phyloP scores from a whole-genome alignment of 2,113 vertebrate species.

The Callaeas wilsoni region DNA sequence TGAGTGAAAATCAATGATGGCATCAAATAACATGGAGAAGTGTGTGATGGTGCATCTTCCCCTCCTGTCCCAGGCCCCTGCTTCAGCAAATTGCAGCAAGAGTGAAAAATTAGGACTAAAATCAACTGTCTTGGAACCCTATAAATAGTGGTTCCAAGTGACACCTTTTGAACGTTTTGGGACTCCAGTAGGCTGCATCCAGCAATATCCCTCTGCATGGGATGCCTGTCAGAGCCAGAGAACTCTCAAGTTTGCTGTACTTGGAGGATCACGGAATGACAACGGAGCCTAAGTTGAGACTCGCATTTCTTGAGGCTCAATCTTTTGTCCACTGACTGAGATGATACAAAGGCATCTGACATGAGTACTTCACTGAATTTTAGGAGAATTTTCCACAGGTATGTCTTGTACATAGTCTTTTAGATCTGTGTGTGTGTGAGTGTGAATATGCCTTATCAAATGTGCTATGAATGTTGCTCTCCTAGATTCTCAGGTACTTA shows the following conservation, averaged over 20 bases:
- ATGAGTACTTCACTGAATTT: neutral
- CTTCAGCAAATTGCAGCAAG: neutral
- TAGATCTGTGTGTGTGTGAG: neutral
- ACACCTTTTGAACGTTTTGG: neutral
- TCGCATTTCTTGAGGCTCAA: neutral
- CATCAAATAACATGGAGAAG: neutral
- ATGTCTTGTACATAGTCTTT: neutral
- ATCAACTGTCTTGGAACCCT: neutral
- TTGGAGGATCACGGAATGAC: too few species aligned
- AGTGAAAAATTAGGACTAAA: neutral
- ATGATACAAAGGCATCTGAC: neutral
- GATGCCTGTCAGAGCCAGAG: neutral
- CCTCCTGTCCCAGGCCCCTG: neutral
- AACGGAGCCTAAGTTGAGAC: neutral
- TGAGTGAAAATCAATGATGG: neutral
- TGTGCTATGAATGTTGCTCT: neutral
- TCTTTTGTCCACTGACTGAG: neutral
- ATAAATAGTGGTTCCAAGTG: neutral
- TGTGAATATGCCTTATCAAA: neutral
- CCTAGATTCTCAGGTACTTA: neutral
- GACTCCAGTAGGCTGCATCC: neutral
- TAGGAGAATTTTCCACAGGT: neutral
- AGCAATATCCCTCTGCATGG: neutral
- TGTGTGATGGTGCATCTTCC: neutral
- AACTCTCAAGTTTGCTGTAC: neutral